Evolutionary conservation across 2,888 invertebrate genomes (phyloP), one percentile per base, ranked within the genome.

Genomic region (Tetragnatha montana): DNA sequence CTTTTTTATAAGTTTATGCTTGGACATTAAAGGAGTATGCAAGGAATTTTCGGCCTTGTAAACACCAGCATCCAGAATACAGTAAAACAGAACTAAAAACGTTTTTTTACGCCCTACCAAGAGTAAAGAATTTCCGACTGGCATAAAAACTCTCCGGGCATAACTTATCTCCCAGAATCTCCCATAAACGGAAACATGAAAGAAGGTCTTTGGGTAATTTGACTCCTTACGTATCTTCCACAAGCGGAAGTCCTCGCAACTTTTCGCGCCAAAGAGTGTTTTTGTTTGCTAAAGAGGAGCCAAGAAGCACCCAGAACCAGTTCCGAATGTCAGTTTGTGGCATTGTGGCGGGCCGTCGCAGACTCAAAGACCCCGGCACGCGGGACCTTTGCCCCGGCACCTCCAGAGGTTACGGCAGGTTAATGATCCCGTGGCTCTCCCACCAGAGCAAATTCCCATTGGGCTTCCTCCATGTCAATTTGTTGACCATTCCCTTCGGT

Each of bases 351-450:
- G 21, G 50, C 70, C 71, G 49, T 50, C 69, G n/a, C 19, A 75
- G 49, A 81, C 70, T 69, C 71, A 70, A 35, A 83, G 68, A 79
- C 79, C 83, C 80, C 80, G 76, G 22, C 68, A 79, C 79, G 49
- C 82, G 71, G 14, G 60, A 79, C 83, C 81, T 83, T 88, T 51
- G 83, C 79, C 70, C 74, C 83, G 49, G 47, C 35, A 47, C 14
- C 71, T 35, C n/a, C 69, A 22, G 51, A 84, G 89, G 89, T 89
- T 81, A 89, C 17, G 47, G 19, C 68, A 89, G 89, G 89, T 89
- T 89, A 89, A 89, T 85, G 89, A 89, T 89, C 89, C 76, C 89
- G 19, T 2, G 35, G 70, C 79, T 82, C 79, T 84, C 73, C 49
- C 50, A 47, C 35, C 21, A 88, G 71, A 79, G 78, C 80, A 80